Conservation (phyloP, 2,888 invertebrate genomes). For the Lissonota sp. region DNA sequence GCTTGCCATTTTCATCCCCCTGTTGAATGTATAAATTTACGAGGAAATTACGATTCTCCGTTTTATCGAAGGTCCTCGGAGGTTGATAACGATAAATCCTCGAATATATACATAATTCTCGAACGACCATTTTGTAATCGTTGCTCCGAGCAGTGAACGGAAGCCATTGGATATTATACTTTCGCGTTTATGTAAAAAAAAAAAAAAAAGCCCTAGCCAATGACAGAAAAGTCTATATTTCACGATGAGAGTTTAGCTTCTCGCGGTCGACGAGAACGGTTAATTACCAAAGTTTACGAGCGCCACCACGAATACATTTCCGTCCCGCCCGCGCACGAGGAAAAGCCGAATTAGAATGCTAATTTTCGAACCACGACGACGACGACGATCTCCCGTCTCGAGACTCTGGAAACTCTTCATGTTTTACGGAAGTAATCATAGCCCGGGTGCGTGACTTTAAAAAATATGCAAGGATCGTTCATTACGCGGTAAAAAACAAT, state of each 20-base stretch:
- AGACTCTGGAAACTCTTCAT: slow-evolving; percentile 70
- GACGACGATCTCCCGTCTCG: slow-evolving; percentile 63
- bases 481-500: not conserved
- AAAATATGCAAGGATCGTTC: not conserved
- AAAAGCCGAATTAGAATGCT: slow-evolving; percentile 79
- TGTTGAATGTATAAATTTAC: not conserved
- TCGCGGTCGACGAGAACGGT: slow-evolving; percentile 68
- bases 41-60: not conserved
- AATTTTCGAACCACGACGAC: slow-evolving; percentile 73
- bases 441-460: not conserved
- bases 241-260: slow-evolving; percentile 27
- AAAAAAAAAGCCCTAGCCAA: slow-evolving; percentile 40
- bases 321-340: slow-evolving; percentile 37
- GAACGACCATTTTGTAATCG: slow-evolving; percentile 26
- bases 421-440: slow-evolving; percentile 67
- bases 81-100: slow-evolving; percentile 34
- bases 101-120: slow-evolving; percentile 4
- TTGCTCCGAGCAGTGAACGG: not conserved
- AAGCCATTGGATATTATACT: slow-evolving; percentile 35
- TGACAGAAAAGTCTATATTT: slow-evolving; percentile 38
- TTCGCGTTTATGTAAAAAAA: slow-evolving; percentile 19
- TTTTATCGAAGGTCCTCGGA: not conserved
- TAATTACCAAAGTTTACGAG: slow-evolving; percentile 81
- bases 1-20: not conserved
- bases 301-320: slow-evolving; percentile 56